Conservation (phyloP, 2,888 invertebrate species). For the Oxystoma pomonae region DNA sequence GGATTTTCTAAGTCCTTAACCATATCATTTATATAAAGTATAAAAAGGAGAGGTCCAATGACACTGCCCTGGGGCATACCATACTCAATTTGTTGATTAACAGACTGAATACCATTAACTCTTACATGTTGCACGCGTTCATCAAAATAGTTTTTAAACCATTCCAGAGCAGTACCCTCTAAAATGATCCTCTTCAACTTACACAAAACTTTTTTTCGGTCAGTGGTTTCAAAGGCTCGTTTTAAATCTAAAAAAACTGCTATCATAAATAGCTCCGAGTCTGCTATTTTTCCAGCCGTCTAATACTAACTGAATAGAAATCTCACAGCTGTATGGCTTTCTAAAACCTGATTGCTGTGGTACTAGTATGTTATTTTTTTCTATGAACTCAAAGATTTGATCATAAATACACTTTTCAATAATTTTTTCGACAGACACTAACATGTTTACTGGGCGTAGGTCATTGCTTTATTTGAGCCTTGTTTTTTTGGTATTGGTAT, state of each 20-base stretch:
- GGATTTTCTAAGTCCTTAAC: background rate
- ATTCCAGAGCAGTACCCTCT: background rate
- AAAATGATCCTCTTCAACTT: background rate
- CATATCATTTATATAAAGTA: background rate
- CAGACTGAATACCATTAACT: background rate
- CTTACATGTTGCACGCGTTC: background rate
- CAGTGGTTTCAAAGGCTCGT: background rate
- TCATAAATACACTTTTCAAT: background rate
- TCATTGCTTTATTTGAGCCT: background rate
- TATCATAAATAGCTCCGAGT: background rate
- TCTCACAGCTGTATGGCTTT: background rate
- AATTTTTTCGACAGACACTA: background rate
- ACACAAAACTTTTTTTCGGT: too few species aligned
- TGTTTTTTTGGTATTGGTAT: background rate
- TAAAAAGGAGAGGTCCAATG: background rate
- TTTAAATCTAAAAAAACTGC: background rate
- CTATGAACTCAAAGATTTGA: background rate
- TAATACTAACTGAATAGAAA: background rate
- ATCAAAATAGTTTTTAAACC: background rate
- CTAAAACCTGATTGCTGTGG: background rate
- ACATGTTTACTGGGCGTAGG: background rate
- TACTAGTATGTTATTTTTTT: background rate
- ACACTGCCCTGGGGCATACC: background rate
- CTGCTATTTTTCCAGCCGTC: background rate
- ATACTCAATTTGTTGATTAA: background rate